Base-by-base conservation (phyloP, 2,113 vertebrate species). In the Pseudorasbora parva region DNA sequence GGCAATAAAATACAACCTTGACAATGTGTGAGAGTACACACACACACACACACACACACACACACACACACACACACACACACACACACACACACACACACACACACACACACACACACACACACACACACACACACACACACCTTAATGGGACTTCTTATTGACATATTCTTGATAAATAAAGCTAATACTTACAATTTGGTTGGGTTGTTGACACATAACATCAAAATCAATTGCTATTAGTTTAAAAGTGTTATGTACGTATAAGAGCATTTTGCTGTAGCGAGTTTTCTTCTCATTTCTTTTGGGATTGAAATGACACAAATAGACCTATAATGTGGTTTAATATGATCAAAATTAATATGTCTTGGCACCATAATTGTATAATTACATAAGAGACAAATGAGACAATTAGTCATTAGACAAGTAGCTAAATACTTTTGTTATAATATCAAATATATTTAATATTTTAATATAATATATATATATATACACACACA, bases 1-100 rank as follows among this genome's bases (percentile, higher is more conserved):
- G 30, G 73, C 9, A 64, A 83, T 64, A 49, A 85, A 84, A 85
- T 27, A 30, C 21, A 60, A 80, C 78, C 78, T 80, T 80, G 78
- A 66, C 60, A 45, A 78, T 66, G 78, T 30, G 59, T 45, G 59
- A 80, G 43, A 8, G 78, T 25, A 6, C 56, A 43, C 17, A 59
- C 54, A 11, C 33, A 9, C 75, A 9, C 33, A 37, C 17, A n/a
- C 19, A 12, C 33, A 41, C 17, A 11, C 27, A 17, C 64, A 5
- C 17, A n/a, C 33, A 41, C 17, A 5, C 33, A 33, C 59, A 27
- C 60, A 3, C 10, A 25, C 57, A 14, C 23, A 4, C n/a, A 0
- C 56, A 59, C 9, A 56, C 6, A 21, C 51, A 19, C 51, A 19
- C 51, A 56, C 51, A 56, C 19, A 21, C 51, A 56, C 51, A 56